Conservation (phyloP, 2,113 vertebrate genomes). For the Cyphomyrus discorhynchus region DNA sequence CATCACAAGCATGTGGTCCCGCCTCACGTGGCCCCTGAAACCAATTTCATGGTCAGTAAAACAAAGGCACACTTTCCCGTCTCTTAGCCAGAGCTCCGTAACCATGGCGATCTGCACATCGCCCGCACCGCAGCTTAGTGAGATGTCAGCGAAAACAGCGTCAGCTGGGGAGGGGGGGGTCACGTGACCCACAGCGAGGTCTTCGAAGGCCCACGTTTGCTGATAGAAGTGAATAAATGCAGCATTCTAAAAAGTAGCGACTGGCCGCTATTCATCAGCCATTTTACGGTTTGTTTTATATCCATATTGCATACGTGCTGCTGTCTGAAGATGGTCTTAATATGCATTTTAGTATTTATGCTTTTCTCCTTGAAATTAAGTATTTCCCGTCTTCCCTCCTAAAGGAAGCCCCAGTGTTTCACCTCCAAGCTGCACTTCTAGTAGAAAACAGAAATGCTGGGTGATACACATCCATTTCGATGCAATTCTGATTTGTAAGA, state of each 20-base stretch:
- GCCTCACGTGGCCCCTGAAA: neutral
- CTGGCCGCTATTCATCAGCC: neutral
- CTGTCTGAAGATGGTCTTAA: neutral
- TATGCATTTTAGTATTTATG: neutral
- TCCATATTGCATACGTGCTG: neutral
- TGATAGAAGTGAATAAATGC: neutral
- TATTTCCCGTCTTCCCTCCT: neutral
- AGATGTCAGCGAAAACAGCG: neutral
- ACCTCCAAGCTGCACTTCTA: neutral
- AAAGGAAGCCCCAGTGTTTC: neutral
- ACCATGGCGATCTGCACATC: conserved; percentile 26
- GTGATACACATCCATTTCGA: neutral
- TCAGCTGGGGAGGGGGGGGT: neutral
- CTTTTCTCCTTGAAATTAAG: neutral
- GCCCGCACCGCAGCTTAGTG: neutral
- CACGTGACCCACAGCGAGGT: neutral
- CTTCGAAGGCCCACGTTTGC: neutral
- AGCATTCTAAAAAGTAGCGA: neutral
- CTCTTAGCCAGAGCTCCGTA: conserved; percentile 8
- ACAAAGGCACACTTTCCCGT: conserved; percentile 5
- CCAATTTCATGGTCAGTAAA: conserved; percentile 10
- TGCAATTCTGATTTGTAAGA: neutral
- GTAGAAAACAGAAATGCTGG: neutral
- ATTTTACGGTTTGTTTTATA: neutral
- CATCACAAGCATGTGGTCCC: neutral